Conservation (phyloP, 1,140 invertebrate species). For the Acromyrmex charruanus region DNA sequence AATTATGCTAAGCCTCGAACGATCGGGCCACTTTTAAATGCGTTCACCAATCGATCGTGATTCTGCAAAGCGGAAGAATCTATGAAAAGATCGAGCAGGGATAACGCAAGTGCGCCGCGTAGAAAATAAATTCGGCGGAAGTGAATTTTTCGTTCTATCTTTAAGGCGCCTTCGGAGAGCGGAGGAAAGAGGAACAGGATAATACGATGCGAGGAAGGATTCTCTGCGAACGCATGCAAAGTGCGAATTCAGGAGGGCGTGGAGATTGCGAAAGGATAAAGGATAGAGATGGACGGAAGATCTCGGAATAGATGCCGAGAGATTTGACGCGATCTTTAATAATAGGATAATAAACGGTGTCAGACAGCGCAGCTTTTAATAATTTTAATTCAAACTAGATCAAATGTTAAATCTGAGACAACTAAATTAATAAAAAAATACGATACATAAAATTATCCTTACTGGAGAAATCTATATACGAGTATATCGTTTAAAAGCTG, state of each 20-base stretch:
- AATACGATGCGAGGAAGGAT: slow-evolving; percentile 29
- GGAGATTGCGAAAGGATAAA: slow-evolving; percentile 27
- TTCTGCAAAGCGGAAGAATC: not conserved
- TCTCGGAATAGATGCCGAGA: slow-evolving; percentile 4
- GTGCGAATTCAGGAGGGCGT: slow-evolving; percentile 39
- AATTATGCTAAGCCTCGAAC: not conserved
- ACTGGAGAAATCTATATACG: not conserved
- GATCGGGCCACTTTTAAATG: not conserved
- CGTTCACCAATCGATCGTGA: slow-evolving; percentile 15
- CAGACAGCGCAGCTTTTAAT: not conserved
- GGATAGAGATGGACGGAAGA: not conserved
- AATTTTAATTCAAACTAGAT: not conserved
- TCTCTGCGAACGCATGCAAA: slow-evolving; percentile 32
- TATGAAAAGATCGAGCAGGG: slow-evolving; percentile 9
- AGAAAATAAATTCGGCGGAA: slow-evolving; percentile 45
- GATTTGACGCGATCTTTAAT: slow-evolving; percentile 39
- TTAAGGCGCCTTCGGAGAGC: not conserved
- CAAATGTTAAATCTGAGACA: not conserved
- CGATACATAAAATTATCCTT: not conserved
- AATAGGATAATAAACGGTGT: slow-evolving; percentile 11
- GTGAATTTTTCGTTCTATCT: slow-evolving; percentile 33
- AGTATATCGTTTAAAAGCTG: not conserved
- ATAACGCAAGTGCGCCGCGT: not conserved
- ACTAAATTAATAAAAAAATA: slow-evolving; percentile 8
- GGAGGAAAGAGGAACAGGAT: not conserved